A percentile compares a stretch with the other conserved stretches of the same genome.
phyloP scores from a whole-genome alignment of 2,888 invertebrate species.

The Anarsia innoxiella region DNA sequence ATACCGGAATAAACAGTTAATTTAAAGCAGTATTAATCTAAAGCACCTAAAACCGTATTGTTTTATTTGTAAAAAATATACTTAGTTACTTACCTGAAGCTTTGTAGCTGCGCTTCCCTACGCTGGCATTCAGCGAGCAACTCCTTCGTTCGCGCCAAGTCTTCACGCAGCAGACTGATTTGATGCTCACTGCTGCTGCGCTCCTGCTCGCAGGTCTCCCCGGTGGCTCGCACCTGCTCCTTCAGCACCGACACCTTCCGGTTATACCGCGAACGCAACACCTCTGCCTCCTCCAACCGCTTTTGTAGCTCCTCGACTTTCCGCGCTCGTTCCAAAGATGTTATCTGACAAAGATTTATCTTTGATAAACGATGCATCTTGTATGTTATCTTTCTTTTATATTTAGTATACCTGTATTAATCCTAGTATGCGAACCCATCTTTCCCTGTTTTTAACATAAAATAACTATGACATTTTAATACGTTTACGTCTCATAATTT shows the following conservation, averaged over 20 bases:
- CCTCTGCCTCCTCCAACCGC: conserved; percentile 86
- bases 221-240: conserved; percentile 79
- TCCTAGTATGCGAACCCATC: no score
- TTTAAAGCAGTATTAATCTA: not conserved
- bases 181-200: conserved; percentile 82
- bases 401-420: no score
- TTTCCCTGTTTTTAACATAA: no score
- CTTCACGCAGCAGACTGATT: conserved; percentile 82
- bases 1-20: no score
- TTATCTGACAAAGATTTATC: conserved; percentile 80
- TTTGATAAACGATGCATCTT: no score
- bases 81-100: conserved; percentile 73
- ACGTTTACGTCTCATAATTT: no score
- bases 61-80: not conserved
- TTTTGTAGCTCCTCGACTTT: conserved; percentile 90
- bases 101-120: conserved; percentile 85
- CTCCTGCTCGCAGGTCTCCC: conserved; percentile 82
- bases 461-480: no score
- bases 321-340: conserved; percentile 86
- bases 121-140: conserved; percentile 83
- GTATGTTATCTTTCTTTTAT: no score
- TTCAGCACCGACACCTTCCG: conserved; percentile 82
- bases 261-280: conserved; percentile 83
- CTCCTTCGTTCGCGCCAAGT: conserved; percentile 83
- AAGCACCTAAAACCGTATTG: no score